phyloP scores from a whole-genome alignment of 1,140 invertebrate species.

The Schlechtendalia chinensis region DNA sequence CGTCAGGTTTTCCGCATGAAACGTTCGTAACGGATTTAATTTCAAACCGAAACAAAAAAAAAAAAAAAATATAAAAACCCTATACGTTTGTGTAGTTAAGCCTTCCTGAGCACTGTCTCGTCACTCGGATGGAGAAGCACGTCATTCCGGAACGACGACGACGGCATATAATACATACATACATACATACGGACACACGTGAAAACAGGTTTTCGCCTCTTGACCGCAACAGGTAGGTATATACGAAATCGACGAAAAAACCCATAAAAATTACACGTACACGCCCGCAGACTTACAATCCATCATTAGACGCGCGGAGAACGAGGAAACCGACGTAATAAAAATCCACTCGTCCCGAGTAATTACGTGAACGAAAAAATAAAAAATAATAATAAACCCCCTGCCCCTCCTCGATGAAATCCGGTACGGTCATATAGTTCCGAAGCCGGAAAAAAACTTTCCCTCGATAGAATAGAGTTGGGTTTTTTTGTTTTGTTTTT shows the following conservation, averaged over 20 bases:
- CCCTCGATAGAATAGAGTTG: too few relatives aligned
- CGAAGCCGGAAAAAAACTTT: constrained; percentile 32
- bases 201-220: constrained; percentile 20
- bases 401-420: neutral
- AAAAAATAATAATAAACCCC: too few relatives aligned
- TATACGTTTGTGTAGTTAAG: neutral
- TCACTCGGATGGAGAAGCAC: constrained; percentile 14
- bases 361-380: neutral
- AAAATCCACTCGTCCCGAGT: neutral
- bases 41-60: constrained; percentile 35
- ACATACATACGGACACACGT: neutral
- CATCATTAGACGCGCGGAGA: neutral
- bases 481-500: too few relatives aligned
- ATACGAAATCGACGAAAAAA: constrained; percentile 8
- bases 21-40: constrained; percentile 41
- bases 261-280: neutral
- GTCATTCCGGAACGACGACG: neutral
- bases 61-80: neutral
- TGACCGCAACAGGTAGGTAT: constrained; percentile 17
- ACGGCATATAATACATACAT: too few relatives aligned
- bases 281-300: neutral
- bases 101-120: constrained; percentile 12
- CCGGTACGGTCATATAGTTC: neutral
- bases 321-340: constrained; percentile 11
- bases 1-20: constrained; percentile 41